Evolutionary conservation across 1,140 invertebrate genomes (phyloP), one percentile per base, ranked within the genome.

Genomic region (Drosophila busckii): DNA sequence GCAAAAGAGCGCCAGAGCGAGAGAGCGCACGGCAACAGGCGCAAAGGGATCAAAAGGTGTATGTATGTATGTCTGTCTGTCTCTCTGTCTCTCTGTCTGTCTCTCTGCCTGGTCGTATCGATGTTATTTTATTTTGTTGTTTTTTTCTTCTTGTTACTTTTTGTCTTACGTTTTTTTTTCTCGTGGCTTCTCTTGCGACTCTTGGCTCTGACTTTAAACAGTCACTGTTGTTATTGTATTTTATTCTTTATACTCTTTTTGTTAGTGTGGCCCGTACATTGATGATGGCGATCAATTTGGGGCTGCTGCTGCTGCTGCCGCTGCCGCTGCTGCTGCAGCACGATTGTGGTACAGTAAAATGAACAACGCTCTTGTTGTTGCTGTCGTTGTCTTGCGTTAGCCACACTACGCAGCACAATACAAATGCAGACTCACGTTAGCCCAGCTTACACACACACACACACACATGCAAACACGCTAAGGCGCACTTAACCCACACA

Each of bases 271-370:
- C 63, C 62, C 64, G 59, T 55, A 63, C 61, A 50, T 64, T 65
- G 63, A 61, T 76, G 70, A 76, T 76, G 70, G 73, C 66, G 73
- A 80, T 80, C 73, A 80, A 80, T 80, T 80, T 80, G 75, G 75
- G 68, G 69, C 75, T 82, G 73, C n/a, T n/a, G n/a, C n/a, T n/a
- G n/a, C n/a, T n/a, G n/a, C n/a, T n/a, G n/a, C n/a, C n/a, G n/a
- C n/a, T n/a, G n/a, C n/a, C n/a, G n/a, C n/a, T n/a, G n/a, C n/a
- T n/a, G n/a, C n/a, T n/a, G n/a, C n/a, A n/a, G n/a, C n/a, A n/a
- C 75, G 75, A 82, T 82, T 80, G 69, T 80, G 73, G 73, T 80
- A 80, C 73, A 80, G 73, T 80, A 80, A 80, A 80, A 73, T 70
- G 75, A 80, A 82, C 68, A 82, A 59, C 75, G 46, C 22, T 52